Conservation (phyloP, 2,113 vertebrate species). For the Erythrocercus mccallii region DNA sequence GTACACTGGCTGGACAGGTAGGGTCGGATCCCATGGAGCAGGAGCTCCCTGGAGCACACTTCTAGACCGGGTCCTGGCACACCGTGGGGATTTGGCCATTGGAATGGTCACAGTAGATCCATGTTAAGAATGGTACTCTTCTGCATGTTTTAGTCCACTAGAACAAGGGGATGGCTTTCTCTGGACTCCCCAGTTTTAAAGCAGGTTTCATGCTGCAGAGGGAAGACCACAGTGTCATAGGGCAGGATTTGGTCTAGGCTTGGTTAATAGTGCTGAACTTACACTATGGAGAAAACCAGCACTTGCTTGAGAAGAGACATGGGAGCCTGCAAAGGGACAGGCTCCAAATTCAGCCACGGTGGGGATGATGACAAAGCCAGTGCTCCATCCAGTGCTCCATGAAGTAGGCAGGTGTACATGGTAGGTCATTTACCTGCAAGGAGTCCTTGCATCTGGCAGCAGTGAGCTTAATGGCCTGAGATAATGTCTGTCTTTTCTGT, state of each 20-base stretch:
- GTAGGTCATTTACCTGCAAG: not conserved
- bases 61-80: not conserved
- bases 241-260: not conserved
- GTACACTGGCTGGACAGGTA: slow-evolving; percentile 96
- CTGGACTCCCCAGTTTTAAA: rapidly evolving
- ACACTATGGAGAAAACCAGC: rapidly evolving
- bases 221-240: rapidly evolving
- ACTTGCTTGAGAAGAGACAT: not conserved
- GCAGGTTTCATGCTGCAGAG: not conserved
- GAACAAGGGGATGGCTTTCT: not conserved
- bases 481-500: not conserved
- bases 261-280: not conserved
- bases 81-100: rapidly evolving
- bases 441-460: not conserved
- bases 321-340: not conserved
- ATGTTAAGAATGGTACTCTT: rapidly evolving
- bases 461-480: not conserved
- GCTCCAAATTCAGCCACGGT: not conserved
- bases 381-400: rapidly evolving
- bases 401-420: rapidly evolving
- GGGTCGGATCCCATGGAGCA: not conserved
- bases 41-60: not conserved
- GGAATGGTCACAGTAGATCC: not conserved
- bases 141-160: not conserved
- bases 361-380: not conserved